Conservation (phyloP, 2,888 invertebrate species). For the Troides helena region DNA sequence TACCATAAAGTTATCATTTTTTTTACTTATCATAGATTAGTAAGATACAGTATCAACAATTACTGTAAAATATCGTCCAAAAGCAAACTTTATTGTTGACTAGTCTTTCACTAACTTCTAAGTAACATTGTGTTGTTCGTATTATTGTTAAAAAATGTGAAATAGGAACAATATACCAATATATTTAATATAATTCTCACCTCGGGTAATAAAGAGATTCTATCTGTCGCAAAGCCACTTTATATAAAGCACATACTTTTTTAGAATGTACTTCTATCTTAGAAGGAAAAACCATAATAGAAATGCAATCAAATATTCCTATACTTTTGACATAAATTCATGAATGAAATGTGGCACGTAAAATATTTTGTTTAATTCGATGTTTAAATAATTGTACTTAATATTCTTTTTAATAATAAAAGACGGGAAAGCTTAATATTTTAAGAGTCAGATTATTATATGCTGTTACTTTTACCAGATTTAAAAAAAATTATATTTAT, state of each 20-base stretch:
- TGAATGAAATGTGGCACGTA: background rate
- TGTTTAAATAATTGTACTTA: background rate
- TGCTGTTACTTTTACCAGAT: background rate
- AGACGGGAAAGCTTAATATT: background rate
- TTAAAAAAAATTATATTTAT: background rate
- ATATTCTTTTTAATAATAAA: background rate
- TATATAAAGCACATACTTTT: constrained; percentile 89
- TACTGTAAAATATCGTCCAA: too few relatives aligned
- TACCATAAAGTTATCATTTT: too few relatives aligned
- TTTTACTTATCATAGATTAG: too few relatives aligned
- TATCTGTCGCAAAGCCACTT: constrained; percentile 83
- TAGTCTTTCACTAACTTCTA: too few relatives aligned
- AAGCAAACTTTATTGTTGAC: too few relatives aligned
- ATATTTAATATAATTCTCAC: constrained; percentile 51
- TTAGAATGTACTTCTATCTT: constrained; percentile 81
- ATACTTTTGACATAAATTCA: background rate
- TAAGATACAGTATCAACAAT: too few relatives aligned
- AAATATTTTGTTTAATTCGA: background rate
- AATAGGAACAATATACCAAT: too few relatives aligned
- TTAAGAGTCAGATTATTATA: background rate
- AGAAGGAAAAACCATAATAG: constrained; percentile 53
- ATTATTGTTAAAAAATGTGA: too few relatives aligned
- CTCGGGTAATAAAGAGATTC: constrained; percentile 81
- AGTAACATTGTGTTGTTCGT: too few relatives aligned
- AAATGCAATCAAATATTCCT: background rate